Base-by-base conservation (phyloP, 2,113 vertebrate species). In the Pseudonaja textilis region DNA sequence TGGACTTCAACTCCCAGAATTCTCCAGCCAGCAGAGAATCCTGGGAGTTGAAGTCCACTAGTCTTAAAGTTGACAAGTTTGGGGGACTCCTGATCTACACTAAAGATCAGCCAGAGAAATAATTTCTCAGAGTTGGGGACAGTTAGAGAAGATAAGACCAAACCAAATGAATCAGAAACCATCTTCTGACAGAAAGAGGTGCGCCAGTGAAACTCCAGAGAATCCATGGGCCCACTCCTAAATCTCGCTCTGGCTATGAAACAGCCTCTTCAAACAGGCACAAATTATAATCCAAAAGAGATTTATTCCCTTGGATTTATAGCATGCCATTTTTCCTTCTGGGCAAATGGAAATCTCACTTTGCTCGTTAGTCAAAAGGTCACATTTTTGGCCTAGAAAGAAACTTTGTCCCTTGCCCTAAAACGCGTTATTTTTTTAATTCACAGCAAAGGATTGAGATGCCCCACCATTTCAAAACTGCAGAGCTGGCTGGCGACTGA, bases 251-350 rank as follows among this genome's bases (percentile, higher is more conserved):
- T 34, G 69, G n/a, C 14, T 34, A 7, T 2, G 4, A 74, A 18
- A 34, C 2, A 34, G n/a, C 5, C 12, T 34, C 14, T n/a, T n/a
- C n/a, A 39, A 39, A 39, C 0, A 0, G 16, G 69, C 16, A 74
- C n/a, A 20, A 9, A 39, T 81, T 81, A 39, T 42, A 22, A 81
- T 81, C 74, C 74, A 42, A 81, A 42, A 7, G 74, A 18, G n/a
- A 22, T 81, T 16, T 34, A 18, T 16, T 74, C 5, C 18, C 69
- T 74, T 34, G 5, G n/a, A 20, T 74, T 81, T 8, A 39, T 8
- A 81, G 34, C n/a, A 81, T 1, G 7, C 18, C 18, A 20, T 42
- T 81, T 81, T 81, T 81, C 34, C 18, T 81, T 81, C n/a, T 39
- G 18, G 0, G 0, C 18, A 81, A 81, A 81, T 4, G 34, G 74